Evolutionary conservation across 1,140 invertebrate genomes (phyloP), one percentile per base, ranked within the genome.

Genomic region (Anadara kagoshimensis): DNA sequence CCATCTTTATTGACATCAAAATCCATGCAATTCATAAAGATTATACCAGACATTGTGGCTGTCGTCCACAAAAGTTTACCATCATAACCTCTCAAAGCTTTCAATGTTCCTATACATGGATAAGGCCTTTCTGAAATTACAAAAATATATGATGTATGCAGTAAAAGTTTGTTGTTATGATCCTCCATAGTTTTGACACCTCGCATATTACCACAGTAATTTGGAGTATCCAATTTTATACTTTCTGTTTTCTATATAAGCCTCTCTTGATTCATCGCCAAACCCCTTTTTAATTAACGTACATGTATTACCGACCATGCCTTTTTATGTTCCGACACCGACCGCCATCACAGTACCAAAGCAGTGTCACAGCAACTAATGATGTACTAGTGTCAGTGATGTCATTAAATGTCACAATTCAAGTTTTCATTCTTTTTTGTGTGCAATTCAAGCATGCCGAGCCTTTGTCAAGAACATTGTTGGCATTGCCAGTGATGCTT

Each of bases 1-100:
- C 82, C 84, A 69, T 89, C 87, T 12, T 71, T 71, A 71, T 87
- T 81, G 10, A 86, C 75, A 71, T 89, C 87, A 59, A 87, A 79
- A 10, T 81, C 75, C 2, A 68, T 63, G 80, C 87, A 89, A 49
- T 78, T 83, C 16, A 83, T 59, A 53, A 81, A 75, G 26, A 86
- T 75, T 11, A 82, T 62, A 11, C 65, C 76, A 20, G 72, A 78
- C 41, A 80, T 61, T 43, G 79, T 78, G 0, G 49, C 43, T 14
- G 76, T 66, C 14, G 69, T 71, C 87, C 87, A 89, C 54, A 89
- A 57, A 18, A 75, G 59, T 43, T 77, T 69, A 10, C 85, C 82
- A 73, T 87, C 85, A 61, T 73, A 75, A n/a, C 87, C 87, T n/a
- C 84, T 66, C 0, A 88, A 11, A 8, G 81, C 87, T 36, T 82